phyloP scores from a whole-genome alignment of 2,797 vertebrate species.

The Adrianichthys oophorus region DNA sequence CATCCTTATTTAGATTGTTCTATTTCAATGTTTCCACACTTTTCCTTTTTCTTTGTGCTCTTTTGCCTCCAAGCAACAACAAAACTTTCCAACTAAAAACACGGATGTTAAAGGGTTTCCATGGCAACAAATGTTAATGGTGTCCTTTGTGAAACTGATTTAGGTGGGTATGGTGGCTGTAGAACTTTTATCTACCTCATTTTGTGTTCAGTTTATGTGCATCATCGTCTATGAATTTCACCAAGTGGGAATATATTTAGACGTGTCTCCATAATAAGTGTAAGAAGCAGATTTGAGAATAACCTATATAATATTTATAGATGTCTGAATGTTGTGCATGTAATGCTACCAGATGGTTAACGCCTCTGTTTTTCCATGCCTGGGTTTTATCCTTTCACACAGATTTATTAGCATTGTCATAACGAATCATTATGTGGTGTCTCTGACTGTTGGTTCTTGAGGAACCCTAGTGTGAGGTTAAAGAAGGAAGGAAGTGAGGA shows the following conservation, averaged over 20 bases:
- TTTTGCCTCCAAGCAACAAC: constrained; percentile 14
- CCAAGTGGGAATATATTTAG: too few species aligned
- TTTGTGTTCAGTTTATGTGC: background rate
- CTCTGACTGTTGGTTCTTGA: constrained; percentile 47
- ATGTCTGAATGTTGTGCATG: too few species aligned
- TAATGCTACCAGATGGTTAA: constrained; percentile 11
- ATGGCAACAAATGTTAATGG: constrained; percentile 15
- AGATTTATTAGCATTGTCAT: constrained; percentile 51
- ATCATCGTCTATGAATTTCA: too few species aligned
- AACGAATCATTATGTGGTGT: constrained; percentile 52
- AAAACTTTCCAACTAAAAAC: background rate
- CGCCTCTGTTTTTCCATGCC: constrained; percentile 33
- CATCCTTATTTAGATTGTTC: too few species aligned
- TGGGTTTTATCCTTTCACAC: constrained; percentile 44
- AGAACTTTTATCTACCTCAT: background rate
- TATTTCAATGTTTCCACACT: too few species aligned
- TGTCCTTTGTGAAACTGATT: constrained; percentile 6
- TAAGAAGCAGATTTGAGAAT: background rate
- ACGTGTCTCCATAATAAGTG: background rate
- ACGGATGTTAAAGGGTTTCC: background rate
- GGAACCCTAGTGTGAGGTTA: constrained; percentile 1
- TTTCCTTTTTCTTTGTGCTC: too few species aligned
- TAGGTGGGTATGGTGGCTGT: background rate
- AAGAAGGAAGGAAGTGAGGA: background rate
- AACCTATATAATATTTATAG: constrained; percentile 1